A percentile compares a stretch with the other conserved stretches of the same genome.
These are phyloP conservation scores for Mohoua ochrocephala DNA, from an alignment of 2,113 vertebrate species.

Conservation along the genomic window DNA sequence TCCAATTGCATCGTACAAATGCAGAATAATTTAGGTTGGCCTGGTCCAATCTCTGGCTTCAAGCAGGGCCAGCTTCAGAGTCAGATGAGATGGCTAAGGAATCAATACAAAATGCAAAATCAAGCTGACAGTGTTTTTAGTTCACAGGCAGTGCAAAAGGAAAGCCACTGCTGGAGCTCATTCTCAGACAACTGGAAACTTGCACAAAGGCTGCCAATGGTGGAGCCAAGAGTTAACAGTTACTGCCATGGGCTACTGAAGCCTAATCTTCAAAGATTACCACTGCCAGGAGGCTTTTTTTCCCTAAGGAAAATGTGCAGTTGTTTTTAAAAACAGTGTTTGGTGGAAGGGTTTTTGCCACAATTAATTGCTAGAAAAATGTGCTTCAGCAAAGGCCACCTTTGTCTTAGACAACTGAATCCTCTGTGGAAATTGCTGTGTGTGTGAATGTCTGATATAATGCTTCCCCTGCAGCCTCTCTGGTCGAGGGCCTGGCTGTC, in stretches of 20 bases:
- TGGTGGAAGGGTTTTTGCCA: background rate
- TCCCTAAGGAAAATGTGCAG: background rate
- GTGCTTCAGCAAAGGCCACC: background rate
- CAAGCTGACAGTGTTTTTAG: conserved; percentile 13
- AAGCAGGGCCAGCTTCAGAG: background rate
- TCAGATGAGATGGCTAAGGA: background rate
- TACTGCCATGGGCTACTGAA: background rate
- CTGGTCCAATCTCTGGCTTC: background rate
- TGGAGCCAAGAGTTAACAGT: background rate
- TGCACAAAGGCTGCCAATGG: background rate
- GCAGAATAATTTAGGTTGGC: background rate
- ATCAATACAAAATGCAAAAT: conserved; percentile 29
- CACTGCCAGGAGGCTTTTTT: background rate
- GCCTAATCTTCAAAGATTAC: background rate
- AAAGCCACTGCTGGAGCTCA: background rate
- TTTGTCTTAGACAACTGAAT: background rate
- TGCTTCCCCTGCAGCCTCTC: background rate
- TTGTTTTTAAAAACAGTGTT: background rate
- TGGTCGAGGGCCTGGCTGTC: background rate
- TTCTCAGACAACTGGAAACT: conserved; percentile 8
- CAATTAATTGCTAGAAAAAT: background rate
- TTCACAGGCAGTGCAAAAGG: background rate
- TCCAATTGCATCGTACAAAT: background rate
- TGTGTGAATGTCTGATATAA: background rate
- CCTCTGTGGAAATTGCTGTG: background rate